Evolutionary conservation across 1,140 invertebrate genomes (phyloP).

Genomic region (Hypsibius dujardini): DNA sequence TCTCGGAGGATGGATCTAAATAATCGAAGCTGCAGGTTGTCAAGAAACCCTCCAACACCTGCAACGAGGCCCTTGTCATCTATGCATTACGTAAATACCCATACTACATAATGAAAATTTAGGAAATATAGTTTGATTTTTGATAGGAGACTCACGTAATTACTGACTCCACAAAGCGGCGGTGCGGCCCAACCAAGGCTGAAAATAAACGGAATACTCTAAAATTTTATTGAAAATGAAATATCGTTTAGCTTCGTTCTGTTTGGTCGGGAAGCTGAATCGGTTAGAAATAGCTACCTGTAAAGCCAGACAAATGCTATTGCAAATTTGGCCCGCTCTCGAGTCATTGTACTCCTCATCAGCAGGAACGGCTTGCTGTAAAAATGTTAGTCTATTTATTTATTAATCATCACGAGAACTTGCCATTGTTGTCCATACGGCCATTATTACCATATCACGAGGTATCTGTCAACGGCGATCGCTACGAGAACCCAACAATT

Average conservation of each 20-base stretch:
- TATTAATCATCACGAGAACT: too few relatives aligned
- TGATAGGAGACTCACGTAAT: slow-evolving; percentile 22
- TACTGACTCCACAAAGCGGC: slow-evolving; percentile 55
- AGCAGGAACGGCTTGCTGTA: slow-evolving; percentile 26
- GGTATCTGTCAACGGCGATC: slow-evolving; percentile 62
- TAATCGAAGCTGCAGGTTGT: slow-evolving; percentile 69
- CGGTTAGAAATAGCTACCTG: neutral
- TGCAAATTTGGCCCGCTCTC: slow-evolving; percentile 45
- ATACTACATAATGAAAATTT: neutral
- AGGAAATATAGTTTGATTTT: slow-evolving; percentile 11
- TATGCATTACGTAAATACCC: neutral
- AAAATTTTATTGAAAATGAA: neutral
- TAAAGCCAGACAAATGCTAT: slow-evolving; percentile 50
- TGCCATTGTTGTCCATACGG: neutral
- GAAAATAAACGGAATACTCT: slow-evolving; percentile 25
- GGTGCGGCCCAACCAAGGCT: slow-evolving; percentile 47
- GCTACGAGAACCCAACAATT: slow-evolving; percentile 27
- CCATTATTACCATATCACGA: slow-evolving; percentile 44
- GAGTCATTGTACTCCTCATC: slow-evolving; percentile 37
- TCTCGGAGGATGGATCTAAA: slow-evolving; percentile 32
- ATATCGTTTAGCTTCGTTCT: neutral
- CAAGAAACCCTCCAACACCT: slow-evolving; percentile 70
- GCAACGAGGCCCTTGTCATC: slow-evolving; percentile 27
- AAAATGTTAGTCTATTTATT: neutral
- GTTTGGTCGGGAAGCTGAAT: neutral